Evolutionary conservation across 2,888 invertebrate species (phyloP), one percentile per base, ranked within the genome.

Genomic region (Ariolimax columbianus): DNA sequence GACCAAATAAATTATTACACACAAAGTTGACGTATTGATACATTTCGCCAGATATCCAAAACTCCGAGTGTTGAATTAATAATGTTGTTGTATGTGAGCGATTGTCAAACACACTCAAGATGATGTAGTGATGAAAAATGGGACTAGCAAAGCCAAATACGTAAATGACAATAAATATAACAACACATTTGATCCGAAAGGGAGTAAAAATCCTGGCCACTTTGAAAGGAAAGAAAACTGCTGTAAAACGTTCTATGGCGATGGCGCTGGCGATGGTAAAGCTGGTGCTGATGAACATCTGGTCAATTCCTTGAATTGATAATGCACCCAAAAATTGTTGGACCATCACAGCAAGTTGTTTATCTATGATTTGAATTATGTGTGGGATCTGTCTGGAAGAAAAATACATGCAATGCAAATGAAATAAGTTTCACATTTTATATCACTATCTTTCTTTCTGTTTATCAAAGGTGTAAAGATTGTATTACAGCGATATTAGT

Each of bases 171-270:
- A 79, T 79, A 26, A 38, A 38, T 0, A 79, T 17, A 59, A 79
- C 43, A 33, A 79, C 1, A 11, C 40, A 11, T 68, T 66, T 79
- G 38, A 63, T 59, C 23, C 78, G 59, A 17, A 40, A 19, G 26
- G 78, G 38, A 30, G 66, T 79, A 47, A 66, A 79, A 43, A 66
- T 66, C 17, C 66, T 40, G 63, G 43, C 43, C 0, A 66, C 79
- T 66, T 66, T 79, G 43, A 79, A 79, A 38, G 79, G 79, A 33
- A 79, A 79, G 43, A 63, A 79, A 11, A 79, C 79, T n/a, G 79
- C 79, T 0, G n/a, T 30, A 38, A 68, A 40, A 36, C 79, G 63
- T 68, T 79, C 79, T 11, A 79, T 63, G 30, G 66, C 79, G 14
- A 79, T 68, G 66, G 47, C 66, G 40, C 63, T 63, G 11, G 63